A percentile compares a stretch with the other conserved stretches of the same genome.
phyloP scores from a whole-genome alignment of 2,797 vertebrate genomes.

The Erethizon dorsatum region DNA sequence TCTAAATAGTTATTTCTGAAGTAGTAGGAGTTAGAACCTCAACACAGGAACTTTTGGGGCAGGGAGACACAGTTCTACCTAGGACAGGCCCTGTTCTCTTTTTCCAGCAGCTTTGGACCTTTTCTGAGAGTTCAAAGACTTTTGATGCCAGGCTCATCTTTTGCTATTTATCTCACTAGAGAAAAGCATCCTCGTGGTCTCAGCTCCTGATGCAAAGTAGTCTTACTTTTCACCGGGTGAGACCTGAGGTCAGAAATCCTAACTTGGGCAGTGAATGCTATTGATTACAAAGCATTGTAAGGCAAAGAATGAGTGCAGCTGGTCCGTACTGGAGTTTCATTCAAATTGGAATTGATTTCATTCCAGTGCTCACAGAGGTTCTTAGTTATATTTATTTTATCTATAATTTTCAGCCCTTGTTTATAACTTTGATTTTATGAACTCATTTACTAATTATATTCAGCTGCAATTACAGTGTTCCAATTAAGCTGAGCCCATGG shows the following conservation, averaged over 20 bases:
- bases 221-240: not conserved
- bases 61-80: too few species aligned
- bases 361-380: not conserved
- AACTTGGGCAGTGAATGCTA: not conserved
- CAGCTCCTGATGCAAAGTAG: not conserved
- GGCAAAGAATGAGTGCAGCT: not conserved
- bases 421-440: not conserved
- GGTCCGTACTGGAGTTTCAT: not conserved
- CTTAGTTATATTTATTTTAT: not conserved
- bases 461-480: not conserved
- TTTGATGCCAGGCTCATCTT: not conserved
- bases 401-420: not conserved
- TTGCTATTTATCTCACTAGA: not conserved
- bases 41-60: too few species aligned
- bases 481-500: not conserved
- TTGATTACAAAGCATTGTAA: not conserved
- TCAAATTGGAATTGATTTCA: not conserved
- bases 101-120: not conserved
- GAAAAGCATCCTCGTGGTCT: not conserved
- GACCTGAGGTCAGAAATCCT: not conserved
- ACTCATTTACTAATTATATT: not conserved
- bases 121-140: not conserved
- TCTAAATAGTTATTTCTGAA: not conserved
- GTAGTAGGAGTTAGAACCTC: not conserved
- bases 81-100: not conserved